Evolutionary conservation across 2,888 invertebrate species (phyloP), one percentile per base, ranked within the genome.

Genomic region (Malacosoma neustria): DNA sequence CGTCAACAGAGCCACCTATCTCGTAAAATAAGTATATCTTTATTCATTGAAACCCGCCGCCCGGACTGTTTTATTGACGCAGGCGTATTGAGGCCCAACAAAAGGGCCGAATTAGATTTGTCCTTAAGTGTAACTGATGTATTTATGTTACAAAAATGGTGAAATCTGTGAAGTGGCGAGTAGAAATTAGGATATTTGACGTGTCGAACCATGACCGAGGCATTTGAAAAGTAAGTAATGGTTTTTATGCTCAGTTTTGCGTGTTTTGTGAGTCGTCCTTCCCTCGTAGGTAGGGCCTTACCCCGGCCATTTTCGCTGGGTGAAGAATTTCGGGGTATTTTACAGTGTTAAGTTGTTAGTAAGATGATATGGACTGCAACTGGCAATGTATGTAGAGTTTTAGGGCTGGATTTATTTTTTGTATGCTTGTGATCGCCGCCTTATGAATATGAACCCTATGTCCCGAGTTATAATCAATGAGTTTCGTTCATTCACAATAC

Each of bases 141-240:
- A 89, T 89, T 89, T 89, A 91, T 90, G 90, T 90, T 88, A 88
- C 89, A 91, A 92, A 91, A 92, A 93, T 93, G 92, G 90, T 91
- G 91, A 90, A 91, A 89, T 90, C 89, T 89, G 91, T 89, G 89
- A 90, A 89, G 90, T 90, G 89, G 91, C 91, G 89, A 90, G 90
- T 90, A 89, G 91, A 89, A 90, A 92, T 90, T 93, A 93, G 91
- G 89, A 90, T 91, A 90, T 91, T 91, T 89, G 89, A 89, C 89
- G 90, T 90, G 87, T 91, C 91, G 88, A 93, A 93, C 88, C 93
- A 94, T 94, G 94, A 93, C 93, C 92, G 94, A 93, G 90, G 90
- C 91, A 91, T 92, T 91, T 92, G 94, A 94, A 90, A 93, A 93
- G 94, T 94, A 88, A 93, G 93, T 91, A 73, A 46, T 62, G 61